Percentiles rank a stretch among this genome's conserved stretches.
Conservation (phyloP, 2,113 vertebrate genomes). For the Sprattus sprattus region DNA sequence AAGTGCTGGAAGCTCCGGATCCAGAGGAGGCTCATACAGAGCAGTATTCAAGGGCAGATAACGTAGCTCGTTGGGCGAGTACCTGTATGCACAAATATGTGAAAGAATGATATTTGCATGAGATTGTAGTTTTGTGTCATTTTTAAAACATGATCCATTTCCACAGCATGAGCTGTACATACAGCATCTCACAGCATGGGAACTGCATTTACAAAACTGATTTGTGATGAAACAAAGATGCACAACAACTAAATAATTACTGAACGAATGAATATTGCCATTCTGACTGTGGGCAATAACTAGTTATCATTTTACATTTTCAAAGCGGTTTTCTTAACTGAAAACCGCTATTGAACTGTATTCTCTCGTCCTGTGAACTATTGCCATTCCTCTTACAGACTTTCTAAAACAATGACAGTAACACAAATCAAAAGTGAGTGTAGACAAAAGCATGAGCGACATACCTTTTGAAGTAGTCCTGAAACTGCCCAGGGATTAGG, state of each 20-base stretch:
- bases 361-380: too few species aligned
- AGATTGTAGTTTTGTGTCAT: neutral
- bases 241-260: too few species aligned
- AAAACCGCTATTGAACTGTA: too few species aligned
- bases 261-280: too few species aligned
- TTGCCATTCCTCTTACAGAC: neutral
- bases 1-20: conserved; percentile 88
- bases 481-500: conserved; percentile 98
- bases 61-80: conserved; percentile 94
- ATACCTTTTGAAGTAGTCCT: conserved; percentile 98
- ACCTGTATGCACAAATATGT: conserved; percentile 66
- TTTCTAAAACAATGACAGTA: neutral
- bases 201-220: too few species aligned
- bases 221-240: too few species aligned
- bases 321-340: too few species aligned
- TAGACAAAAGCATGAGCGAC: neutral
- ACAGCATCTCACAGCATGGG: too few species aligned
- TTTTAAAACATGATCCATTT: too few species aligned
- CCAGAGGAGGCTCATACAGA: conserved; percentile 93
- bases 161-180: too few species aligned
- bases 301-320: too few species aligned
- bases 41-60: conserved; percentile 95
- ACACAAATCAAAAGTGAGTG: neutral
- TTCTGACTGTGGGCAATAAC: too few species aligned
- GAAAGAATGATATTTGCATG: neutral